Evolutionary conservation across 1,140 invertebrate species (phyloP).

Genomic region (Danaus plexippus): DNA sequence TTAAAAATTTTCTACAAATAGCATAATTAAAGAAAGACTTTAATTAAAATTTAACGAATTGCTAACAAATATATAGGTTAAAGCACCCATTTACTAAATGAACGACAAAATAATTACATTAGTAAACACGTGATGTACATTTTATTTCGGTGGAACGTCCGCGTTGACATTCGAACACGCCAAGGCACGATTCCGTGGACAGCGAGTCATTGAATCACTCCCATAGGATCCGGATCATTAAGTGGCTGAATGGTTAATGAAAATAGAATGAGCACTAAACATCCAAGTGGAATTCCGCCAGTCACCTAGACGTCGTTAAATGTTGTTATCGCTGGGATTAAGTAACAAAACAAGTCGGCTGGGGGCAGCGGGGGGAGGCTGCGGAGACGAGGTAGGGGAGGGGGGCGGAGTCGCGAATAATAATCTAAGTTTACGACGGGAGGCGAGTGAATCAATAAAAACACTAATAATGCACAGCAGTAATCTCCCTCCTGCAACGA

Average conservation of each 20-base stretch:
- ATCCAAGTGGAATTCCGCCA: conserved; percentile 67
- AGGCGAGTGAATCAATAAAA: conserved; percentile 71
- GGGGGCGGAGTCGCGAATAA: conserved; percentile 50
- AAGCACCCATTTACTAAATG: too few species aligned
- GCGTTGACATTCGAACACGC: conserved; percentile 40
- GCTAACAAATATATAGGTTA: too few species aligned
- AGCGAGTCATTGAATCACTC: conserved; percentile 58
- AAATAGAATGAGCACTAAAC: conserved; percentile 71
- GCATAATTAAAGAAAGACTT: too few species aligned
- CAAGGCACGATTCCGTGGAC: conserved; percentile 61
- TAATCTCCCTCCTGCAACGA: conserved; percentile 67
- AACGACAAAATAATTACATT: too few species aligned
- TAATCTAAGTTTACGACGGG: conserved; percentile 69
- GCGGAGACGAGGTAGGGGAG: conserved; percentile 22
- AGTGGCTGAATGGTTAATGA: conserved; percentile 70
- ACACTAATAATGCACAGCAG: conserved; percentile 70
- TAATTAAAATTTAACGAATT: too few species aligned
- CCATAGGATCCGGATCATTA: conserved; percentile 66
- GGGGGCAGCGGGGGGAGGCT: conserved; percentile 28
- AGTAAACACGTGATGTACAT: conserved; percentile 10
- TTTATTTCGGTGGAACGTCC: conserved; percentile 30
- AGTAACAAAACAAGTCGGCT: conserved; percentile 65
- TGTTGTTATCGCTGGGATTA: conserved; percentile 68
- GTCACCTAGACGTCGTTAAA: conserved; percentile 71
- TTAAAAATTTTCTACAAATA: too few species aligned